These are phyloP conservation scores for Drosophila carrolli DNA, from an alignment of 1,140 invertebrate species.

Conservation along the genomic window DNA sequence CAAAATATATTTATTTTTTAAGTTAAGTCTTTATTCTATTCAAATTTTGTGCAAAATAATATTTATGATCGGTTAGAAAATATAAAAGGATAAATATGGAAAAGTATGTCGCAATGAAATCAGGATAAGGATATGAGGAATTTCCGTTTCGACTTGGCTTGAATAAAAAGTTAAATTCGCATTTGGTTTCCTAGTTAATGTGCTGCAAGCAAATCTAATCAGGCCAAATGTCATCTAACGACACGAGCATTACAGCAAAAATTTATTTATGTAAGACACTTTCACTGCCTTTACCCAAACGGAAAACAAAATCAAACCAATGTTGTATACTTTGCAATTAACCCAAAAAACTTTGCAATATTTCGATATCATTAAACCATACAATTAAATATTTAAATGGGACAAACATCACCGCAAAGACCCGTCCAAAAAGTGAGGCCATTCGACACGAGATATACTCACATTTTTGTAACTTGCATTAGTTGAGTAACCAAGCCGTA, in stretches of 20 bases:
- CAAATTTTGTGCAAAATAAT: not conserved
- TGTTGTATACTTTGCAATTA: constrained; percentile 40
- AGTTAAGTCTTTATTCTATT: not conserved
- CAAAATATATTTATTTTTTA: too few species aligned
- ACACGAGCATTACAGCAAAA: constrained; percentile 26
- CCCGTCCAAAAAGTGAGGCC: constrained; percentile 70
- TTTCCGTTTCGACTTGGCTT: constrained; percentile 21
- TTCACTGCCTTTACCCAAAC: constrained; percentile 69
- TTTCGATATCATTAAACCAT: constrained; percentile 48
- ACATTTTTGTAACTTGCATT: constrained; percentile 77
- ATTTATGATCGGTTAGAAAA: not conserved
- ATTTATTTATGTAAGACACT: constrained; percentile 55
- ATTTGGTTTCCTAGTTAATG: constrained; percentile 26
- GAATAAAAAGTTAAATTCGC: constrained; percentile 23
- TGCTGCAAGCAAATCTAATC: constrained; percentile 43
- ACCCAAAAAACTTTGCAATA: constrained; percentile 49
- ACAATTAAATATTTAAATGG: constrained; percentile 46
- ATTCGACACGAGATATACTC: constrained; percentile 49
- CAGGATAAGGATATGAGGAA: not conserved
- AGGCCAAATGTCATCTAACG: constrained; percentile 44
- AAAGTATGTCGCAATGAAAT: not conserved
- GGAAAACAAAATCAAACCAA: constrained; percentile 24
- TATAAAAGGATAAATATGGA: not conserved
- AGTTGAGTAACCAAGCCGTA: constrained; percentile 45
- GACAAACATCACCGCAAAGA: constrained; percentile 81